Base-by-base conservation (phyloP, 2,797 vertebrate species). In the Semotilus atromaculatus region DNA sequence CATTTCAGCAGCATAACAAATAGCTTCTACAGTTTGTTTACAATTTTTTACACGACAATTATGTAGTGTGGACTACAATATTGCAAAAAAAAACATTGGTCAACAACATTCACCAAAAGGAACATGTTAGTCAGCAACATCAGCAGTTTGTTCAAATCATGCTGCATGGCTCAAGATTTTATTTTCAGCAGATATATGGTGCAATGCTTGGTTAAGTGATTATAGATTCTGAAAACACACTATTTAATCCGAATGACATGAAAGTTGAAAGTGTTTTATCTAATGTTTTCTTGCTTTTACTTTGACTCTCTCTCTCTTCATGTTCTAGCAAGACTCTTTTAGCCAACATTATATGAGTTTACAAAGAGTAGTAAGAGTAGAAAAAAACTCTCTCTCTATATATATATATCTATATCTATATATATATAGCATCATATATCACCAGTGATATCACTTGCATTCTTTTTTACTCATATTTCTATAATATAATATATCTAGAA, bases 101-200 rank as follows among this genome's bases (percentile, higher is more conserved):
- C 74, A 76, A 38, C 21, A 1, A 16, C 2, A 7, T 74, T 74
- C 0, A 21, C 16, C 26, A 51, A 5, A 51, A 31, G 51, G 21
- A 73, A 31, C 18, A 38, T 76, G 21, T 77, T 77, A 31, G 48
- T 38, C 74, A 55, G 38, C 19, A 55, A n/a, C 72, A 75, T 55
- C 19, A n/a, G 10, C 53, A 76, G 29, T 31, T 23, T 6, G n/a
- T 16, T 7, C 1, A 23, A 36, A 34, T 23, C 7, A 7, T 43
- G 21, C 68, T 71, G 36, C n/a, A n/a, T n/a, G 10, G 23, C 6
- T 71, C 29, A 55, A 43, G 19, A 19, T n/a, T 0, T 7, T n/a
- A 36, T 55, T 55, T 36, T 55, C 19, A 36, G 19, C 19, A 51
- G 5, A 0, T 53, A 9, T 21, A 29, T 74, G 26, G 45, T 34